phyloP scores from a whole-genome alignment of 2,888 invertebrate genomes.

The Idaea biselata region DNA sequence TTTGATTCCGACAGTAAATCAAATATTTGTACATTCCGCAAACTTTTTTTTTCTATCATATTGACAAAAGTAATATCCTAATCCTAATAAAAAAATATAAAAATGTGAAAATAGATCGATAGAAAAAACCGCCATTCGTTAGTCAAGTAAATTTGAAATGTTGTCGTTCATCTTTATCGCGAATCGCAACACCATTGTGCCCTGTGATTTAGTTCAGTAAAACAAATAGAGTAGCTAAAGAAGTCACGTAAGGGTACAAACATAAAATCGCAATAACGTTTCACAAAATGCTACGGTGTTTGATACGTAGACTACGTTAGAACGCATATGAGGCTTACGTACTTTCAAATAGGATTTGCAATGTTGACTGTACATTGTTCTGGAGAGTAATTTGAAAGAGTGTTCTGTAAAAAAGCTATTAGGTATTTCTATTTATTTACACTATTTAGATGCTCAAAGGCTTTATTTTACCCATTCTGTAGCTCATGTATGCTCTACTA shows the following conservation, averaged over 20 bases:
- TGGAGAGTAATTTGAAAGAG: neutral
- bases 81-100: no score
- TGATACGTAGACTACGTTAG: constrained; percentile 1
- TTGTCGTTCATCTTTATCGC: constrained; percentile 5
- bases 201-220: constrained; percentile 17
- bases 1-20: neutral
- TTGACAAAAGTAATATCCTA: no score
- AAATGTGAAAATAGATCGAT: no score
- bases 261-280: constrained; percentile 43
- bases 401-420: neutral
- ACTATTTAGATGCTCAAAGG: no score
- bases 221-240: constrained; percentile 25
- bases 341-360: neutral
- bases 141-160: neutral
- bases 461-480: no score
- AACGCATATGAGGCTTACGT: constrained; percentile 1
- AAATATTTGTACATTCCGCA: neutral
- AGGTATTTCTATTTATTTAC: no score
- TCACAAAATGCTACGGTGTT: constrained; percentile 3
- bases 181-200: neutral
- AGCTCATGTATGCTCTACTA: no score
- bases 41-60: no score
- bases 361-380: neutral
- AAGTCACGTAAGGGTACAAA: constrained; percentile 42
- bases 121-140: no score